Base-by-base conservation (phyloP, 2,113 vertebrate species). In the Poeciliopsis prolifica region DNA sequence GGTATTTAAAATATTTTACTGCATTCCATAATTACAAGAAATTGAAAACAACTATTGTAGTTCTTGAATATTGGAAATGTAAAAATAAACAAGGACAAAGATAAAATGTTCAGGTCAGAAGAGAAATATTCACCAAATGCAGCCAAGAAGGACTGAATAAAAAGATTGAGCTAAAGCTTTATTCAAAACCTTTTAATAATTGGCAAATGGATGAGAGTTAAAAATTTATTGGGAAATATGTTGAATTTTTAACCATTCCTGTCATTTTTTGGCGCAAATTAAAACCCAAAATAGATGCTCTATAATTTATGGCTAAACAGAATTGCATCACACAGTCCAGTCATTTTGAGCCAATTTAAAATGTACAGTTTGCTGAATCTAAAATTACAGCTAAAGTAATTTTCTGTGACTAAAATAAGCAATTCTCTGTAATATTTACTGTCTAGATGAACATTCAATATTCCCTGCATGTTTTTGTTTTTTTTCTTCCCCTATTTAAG, bases 401-500 rank as follows among this genome's bases (percentile, higher is more conserved):
- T 29, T 66, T 31, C 70, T 58, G 22, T 26, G 28, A 44, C 54
- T 65, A 70, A 73, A 79, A 73, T 75, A 78, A 48, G 54, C 30
- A 29, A 42, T 42, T 12, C 61, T 75, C 35, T 79, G 35, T 65
- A 74, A 80, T 81, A 89, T 86, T 83, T 31, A 87, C 84, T 68
- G 75, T 85, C 64, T 58, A 80, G 69, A 72, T 87, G 54, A 69
- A 84, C 86, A 84, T 82, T 88, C 87, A 67, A 86, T 88, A 74
- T 81, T 71, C 51, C 68, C 30, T 29, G 58, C 67, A 65, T 33
- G 72, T 37, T 63, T 77, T 74, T 62, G 9, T 15, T 35, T 35
- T 10, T 35, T 11, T 35, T 37, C 30, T 31, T 31, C 30, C 30
- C 14, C 10, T 58, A 73, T 10, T 78, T 72, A 72, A 76, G 61